phyloP scores from a whole-genome alignment of 2,113 vertebrate genomes.

The Tachysurus fulvidraco region DNA sequence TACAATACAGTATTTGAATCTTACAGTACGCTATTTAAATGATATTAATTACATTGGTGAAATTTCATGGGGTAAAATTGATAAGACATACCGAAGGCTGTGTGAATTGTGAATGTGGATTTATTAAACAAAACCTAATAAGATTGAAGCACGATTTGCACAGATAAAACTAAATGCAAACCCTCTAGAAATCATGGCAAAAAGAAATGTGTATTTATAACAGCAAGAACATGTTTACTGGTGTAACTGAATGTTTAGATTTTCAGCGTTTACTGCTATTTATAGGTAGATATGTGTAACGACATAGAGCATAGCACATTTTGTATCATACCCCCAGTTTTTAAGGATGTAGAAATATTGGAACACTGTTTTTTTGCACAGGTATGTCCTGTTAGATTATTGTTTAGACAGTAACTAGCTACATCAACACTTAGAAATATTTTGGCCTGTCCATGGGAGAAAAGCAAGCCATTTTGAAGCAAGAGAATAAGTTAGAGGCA shows the following conservation, averaged over 20 bases:
- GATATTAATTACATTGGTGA: not conserved
- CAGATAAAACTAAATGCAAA: not conserved
- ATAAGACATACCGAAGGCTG: not conserved
- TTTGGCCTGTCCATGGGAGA: too few relatives aligned
- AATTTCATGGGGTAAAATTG: not conserved
- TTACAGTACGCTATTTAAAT: not conserved
- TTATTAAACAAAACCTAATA: not conserved
- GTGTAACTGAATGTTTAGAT: not conserved
- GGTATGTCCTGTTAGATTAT: too few relatives aligned
- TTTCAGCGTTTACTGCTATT: too few relatives aligned
- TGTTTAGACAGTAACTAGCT: too few relatives aligned
- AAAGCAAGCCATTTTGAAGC: too few relatives aligned
- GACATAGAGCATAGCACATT: too few relatives aligned
- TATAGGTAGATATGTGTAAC: too few relatives aligned
- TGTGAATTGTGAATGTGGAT: not conserved
- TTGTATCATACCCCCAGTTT: too few relatives aligned
- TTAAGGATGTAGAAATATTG: too few relatives aligned
- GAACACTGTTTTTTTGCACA: too few relatives aligned
- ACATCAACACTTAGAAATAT: too few relatives aligned
- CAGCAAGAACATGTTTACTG: not conserved
- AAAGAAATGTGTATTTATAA: not conserved
- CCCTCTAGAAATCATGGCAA: not conserved
- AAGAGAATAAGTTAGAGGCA: too few relatives aligned
- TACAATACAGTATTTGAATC: not conserved
- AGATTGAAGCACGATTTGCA: not conserved